Base-by-base conservation (phyloP, 1,140 invertebrate species). In the Ceratina australensis region DNA sequence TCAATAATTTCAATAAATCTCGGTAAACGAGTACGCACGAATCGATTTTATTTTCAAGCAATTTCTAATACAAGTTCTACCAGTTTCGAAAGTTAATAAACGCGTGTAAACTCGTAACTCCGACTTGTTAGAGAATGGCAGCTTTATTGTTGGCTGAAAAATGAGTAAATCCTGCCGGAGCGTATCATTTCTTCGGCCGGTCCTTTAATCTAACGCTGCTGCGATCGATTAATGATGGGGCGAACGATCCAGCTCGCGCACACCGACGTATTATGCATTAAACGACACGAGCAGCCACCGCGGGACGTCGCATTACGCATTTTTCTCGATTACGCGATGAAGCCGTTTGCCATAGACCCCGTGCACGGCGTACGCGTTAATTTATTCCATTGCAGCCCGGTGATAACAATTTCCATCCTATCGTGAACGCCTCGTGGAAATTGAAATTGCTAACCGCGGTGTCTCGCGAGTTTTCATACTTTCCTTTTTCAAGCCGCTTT, bases 241-340 rank as follows among this genome's bases (percentile, higher is more conserved):
- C 50, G 60, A 77, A 77, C 67, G 74, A 77, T 71, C 66, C 22
- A 71, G 50, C 42, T 59, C 22, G 54, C 64, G 33, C 16, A 47
- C 66, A 33, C 18, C 3, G 57, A 57, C 71, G 74, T 67, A 77
- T 71, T 77, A 77, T 77, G 74, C 74, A 71, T 77, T 71, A 77
- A 54, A 77, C 74, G 67, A 77, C 28, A 22, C 33, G 52, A 63
- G 67, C 60, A 61, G 81, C 16, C 72, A 71, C 52, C 50, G 56
- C 60, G 50, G 67, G 74, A 79, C 75, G 59, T 73, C 47, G 80
- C 73, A 78, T 83, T 67, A 75, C 42, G 54, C 50, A 82, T 87
- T 87, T 83, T 85, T 81, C 69, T 42, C 76, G 80, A 85, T 79
- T 82, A 83, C 74, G 16, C 66, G 69, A 78, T 59, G 76, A 72